A percentile compares a stretch with the other conserved stretches of the same genome.
These are phyloP conservation scores for Rotaria sp. DNA, from an alignment of 2,888 invertebrate genomes.

Conservation along the genomic window DNA sequence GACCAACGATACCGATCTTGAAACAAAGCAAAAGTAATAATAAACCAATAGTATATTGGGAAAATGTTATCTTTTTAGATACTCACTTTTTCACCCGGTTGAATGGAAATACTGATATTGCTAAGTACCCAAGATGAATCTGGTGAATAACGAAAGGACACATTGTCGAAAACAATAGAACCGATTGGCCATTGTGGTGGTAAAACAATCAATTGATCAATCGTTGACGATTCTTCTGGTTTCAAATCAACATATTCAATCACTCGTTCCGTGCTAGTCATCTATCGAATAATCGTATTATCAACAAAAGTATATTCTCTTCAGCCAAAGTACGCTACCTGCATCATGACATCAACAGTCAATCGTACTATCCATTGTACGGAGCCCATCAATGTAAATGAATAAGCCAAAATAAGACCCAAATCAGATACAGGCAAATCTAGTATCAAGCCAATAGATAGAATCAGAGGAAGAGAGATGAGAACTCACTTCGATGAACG, in stretches of 20 bases:
- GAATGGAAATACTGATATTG: slow-evolving; percentile 53
- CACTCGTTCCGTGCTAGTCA: slow-evolving; percentile 70
- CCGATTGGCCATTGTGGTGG: slow-evolving; percentile 54
- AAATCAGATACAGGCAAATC: background rate
- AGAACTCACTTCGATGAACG: background rate
- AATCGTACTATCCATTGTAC: slow-evolving; percentile 85
- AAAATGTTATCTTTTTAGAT: background rate
- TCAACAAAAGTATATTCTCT: too few relatives aligned
- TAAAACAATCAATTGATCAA: slow-evolving; percentile 51
- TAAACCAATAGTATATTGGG: too few relatives aligned
- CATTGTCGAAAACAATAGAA: slow-evolving; percentile 51
- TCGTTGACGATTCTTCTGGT: slow-evolving; percentile 65
- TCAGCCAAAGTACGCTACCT: slow-evolving; percentile 47
- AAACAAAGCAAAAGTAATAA: background rate
- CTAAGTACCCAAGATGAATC: slow-evolving; percentile 68
- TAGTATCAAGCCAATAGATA: background rate
- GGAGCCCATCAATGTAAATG: slow-evolving; percentile 65
- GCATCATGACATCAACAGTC: slow-evolving; percentile 67
- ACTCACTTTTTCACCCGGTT: slow-evolving; percentile 56
- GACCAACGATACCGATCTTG: slow-evolving; percentile 65
- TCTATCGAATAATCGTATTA: slow-evolving; percentile 45
- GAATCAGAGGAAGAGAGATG: too few relatives aligned
- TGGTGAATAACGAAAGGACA: slow-evolving; percentile 65
- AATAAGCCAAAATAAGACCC: slow-evolving; percentile 51
- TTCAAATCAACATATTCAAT: slow-evolving; percentile 70